Conservation (phyloP, 1,140 invertebrate genomes). For the Oreohelix idahoensis region DNA sequence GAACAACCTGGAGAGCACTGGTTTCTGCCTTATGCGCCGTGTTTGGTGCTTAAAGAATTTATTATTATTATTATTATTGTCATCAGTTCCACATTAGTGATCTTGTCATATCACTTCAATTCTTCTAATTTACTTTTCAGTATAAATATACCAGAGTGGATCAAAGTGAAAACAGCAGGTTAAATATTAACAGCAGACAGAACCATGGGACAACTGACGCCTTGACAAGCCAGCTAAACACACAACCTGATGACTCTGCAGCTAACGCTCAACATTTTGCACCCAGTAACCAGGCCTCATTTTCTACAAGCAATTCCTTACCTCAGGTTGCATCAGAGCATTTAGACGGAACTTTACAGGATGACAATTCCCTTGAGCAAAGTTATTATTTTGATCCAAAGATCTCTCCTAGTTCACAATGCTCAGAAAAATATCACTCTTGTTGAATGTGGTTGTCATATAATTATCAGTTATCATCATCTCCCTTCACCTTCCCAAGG, state of each 20-base stretch:
- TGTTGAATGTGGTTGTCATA: too few relatives aligned
- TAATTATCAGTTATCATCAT: too few relatives aligned
- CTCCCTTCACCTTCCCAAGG: too few relatives aligned
- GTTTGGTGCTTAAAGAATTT: not conserved
- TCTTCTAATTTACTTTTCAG: not conserved
- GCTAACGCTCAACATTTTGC: not conserved
- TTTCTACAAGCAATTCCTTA: not conserved
- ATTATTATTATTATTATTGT: not conserved
- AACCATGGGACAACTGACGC: not conserved
- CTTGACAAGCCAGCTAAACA: not conserved
- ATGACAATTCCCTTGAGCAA: not conserved
- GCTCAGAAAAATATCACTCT: not conserved
- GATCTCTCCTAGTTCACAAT: not conserved
- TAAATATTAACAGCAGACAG: not conserved
- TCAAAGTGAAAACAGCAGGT: not conserved
- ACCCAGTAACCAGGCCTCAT: not conserved
- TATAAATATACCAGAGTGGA: not conserved
- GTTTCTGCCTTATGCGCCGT: too few relatives aligned
- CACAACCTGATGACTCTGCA: not conserved
- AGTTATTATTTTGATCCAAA: not conserved
- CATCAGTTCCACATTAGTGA: not conserved
- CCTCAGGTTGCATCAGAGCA: not conserved
- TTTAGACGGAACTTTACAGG: not conserved
- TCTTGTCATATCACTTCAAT: not conserved
- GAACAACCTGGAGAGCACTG: too few relatives aligned